Percentiles rank a stretch among this genome's conserved stretches.
Evolutionary conservation across 2,113 vertebrate genomes (phyloP).

Genomic region (Danionella cerebrum): DNA sequence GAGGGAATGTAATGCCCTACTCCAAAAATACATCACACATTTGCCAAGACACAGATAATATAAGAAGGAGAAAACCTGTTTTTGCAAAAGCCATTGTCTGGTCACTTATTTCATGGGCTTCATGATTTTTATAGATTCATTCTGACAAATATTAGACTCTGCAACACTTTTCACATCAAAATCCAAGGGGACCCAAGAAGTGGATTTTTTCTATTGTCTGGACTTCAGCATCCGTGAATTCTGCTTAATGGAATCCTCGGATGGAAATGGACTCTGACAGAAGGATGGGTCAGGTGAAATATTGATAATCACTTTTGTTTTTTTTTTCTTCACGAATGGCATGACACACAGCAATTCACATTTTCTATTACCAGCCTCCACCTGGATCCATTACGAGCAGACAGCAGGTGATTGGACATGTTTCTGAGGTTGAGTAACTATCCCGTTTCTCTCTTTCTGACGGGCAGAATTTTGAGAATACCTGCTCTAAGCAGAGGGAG

Average conservation of each 20-base stretch:
- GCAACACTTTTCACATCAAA: neutral
- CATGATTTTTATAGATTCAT: neutral
- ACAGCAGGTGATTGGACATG: conserved; percentile 39
- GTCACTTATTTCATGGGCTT: conserved; percentile 1
- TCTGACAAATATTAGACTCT: conserved; percentile 6
- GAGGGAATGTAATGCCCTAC: no score
- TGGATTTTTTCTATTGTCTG: conserved; percentile 24
- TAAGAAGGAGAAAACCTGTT: neutral
- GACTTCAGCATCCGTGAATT: conserved; percentile 19
- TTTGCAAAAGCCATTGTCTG: neutral
- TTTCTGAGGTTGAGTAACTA: conserved; percentile 36
- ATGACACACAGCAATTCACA: conserved; percentile 32
- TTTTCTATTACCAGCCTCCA: conserved; percentile 45
- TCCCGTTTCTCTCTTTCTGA: conserved; percentile 14
- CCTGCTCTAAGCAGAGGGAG: conserved; percentile 13
- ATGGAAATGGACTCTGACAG: conserved; percentile 44
- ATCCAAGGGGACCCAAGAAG: conserved; percentile 13
- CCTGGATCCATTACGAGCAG: conserved; percentile 42
- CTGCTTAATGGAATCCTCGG: conserved; percentile 37
- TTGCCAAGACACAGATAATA: conserved; percentile 6
- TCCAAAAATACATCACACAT: neutral
- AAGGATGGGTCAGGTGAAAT: conserved; percentile 34
- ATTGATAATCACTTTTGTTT: conserved; percentile 45
- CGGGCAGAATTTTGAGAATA: conserved; percentile 15
- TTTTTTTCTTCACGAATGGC: conserved; percentile 26